Base-by-base conservation (phyloP, 2,888 invertebrate genomes). In the Brachycybe producta region DNA sequence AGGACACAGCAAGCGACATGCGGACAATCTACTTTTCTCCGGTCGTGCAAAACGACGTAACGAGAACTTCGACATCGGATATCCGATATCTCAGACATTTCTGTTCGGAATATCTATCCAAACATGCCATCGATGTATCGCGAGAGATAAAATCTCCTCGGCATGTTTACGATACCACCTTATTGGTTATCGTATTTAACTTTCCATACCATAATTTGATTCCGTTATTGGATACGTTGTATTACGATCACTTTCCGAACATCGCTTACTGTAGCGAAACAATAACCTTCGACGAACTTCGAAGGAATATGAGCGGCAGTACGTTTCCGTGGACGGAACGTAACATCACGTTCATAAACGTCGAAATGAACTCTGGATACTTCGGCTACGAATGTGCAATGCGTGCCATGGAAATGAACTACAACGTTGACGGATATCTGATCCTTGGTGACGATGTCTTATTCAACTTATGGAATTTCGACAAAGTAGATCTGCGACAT, bases 301-400 rank as follows among this genome's bases (percentile, higher is more conserved):
- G 7, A 5, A 5, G 5, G 19, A 36, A 11, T 7, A 36, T 36
- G 5, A 36, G 19, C 36, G 5, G 5, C n/a, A 36, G 36, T 19
- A 11, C 7, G 7, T 5, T 36, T n/a, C n/a, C n/a, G 19, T 36
- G 36, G 36, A 36, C 15, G 19, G n/a, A 11, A n/a, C 5, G 19
- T 11, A 36, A 36, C 15, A 36, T 36, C 19, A 17, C 36, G n/a
- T 36, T 36, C n/a, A 19, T 36, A 8, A 36, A 36, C 15, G n/a
- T 15, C 5, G 7, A n/a, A 7, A 21, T n/a, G 3, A 15, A 26
- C 5, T 5, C n/a, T n/a, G 43, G 43, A 13, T 42, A 23, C 19
- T 23, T 15, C 24, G 43, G 43, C 3, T 42, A 42, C 43, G 43
- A 42, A 19, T 42, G 43, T n/a, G 43, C 28, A n/a, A 27, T 42